Conservation (phyloP, 2,888 invertebrate genomes). For the Tinea trinotella region DNA sequence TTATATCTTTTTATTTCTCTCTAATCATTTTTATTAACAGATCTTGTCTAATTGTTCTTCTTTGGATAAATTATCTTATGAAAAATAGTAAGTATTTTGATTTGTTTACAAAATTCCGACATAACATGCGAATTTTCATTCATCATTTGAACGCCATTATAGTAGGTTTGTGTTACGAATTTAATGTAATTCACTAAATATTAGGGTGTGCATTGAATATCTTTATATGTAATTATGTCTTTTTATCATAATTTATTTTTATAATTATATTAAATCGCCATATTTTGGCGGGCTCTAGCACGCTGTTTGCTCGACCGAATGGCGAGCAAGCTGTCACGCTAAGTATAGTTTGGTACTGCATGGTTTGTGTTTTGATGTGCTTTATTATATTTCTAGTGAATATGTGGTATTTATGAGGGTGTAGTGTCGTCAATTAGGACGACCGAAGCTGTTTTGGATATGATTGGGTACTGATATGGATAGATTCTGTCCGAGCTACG, state of each 20-base stretch:
- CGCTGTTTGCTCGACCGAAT: constrained; percentile 38
- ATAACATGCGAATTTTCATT: neutral
- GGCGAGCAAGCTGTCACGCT: constrained; percentile 48
- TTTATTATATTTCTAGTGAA: neutral
- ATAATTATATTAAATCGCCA: neutral
- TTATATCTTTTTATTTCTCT: neutral
- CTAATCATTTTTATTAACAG: neutral
- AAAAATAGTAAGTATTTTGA: neutral
- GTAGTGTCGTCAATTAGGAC: constrained; percentile 48
- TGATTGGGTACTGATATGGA: constrained; percentile 52
- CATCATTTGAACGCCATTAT: constrained; percentile 4
- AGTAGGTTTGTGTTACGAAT: neutral
- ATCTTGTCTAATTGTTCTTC: neutral
- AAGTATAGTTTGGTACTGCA: neutral
- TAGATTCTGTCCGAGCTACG: constrained; percentile 61
- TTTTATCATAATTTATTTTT: neutral
- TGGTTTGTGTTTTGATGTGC: neutral
- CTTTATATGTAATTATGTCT: neutral
- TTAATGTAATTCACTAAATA: neutral
- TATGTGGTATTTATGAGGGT: constrained; percentile 2
- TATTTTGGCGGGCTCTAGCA: constrained; percentile 32
- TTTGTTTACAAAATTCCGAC: neutral
- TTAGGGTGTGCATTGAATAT: neutral
- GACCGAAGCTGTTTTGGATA: constrained; percentile 52
- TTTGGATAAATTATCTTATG: neutral